Base-by-base conservation (phyloP, 2,888 invertebrate species). In the Belgica antarctica region DNA sequence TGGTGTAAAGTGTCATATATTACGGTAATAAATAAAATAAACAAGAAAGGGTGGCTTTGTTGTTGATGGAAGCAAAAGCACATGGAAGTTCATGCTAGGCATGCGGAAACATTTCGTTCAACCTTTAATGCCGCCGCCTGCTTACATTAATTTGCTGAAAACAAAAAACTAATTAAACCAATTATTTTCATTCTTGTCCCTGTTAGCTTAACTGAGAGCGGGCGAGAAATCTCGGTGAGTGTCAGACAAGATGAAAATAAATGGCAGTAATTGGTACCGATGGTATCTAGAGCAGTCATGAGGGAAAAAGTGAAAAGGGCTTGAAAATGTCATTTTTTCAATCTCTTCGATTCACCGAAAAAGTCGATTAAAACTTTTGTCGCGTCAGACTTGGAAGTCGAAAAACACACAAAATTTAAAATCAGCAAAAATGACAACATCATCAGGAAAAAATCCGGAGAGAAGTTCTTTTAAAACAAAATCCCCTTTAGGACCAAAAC, bases 91-190 rank as follows among this genome's bases (percentile, higher is more conserved):
- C n/a, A n/a, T n/a, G n/a, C n/a, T n/a, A n/a, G 52, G 17, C 8
- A 10, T 17, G 19, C 17, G 2, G 19, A 52, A 52, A 52, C 59
- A 24, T 3, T 19, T 24, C 25, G 25, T 22, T 22, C 24, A 10
- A 59, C 59, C 52, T 52, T 19, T 52, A 7, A 4, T 12, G 19
- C 62, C 27, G 15, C 41, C 41, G 10, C 41, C 2, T n/a, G 3
- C 8, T n/a, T 12, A 31, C 41, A 19, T 27, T 22, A 62, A 62
- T 17, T n/a, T 34, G 34, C 19, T 62, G 27, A 36, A 62, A n/a
- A n/a, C n/a, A n/a, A n/a, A n/a, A 62, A 62, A 62, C 62, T 62
- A 36, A 62, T 62, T 62, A 62, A 62, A 62, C 36, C 62, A 62
- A 62, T 62, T 62, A 36, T 34, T 62, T n/a, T 62, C 24, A n/a